Conservation (phyloP, 2,888 invertebrate species). For the Melikaiella ostensackeni region DNA sequence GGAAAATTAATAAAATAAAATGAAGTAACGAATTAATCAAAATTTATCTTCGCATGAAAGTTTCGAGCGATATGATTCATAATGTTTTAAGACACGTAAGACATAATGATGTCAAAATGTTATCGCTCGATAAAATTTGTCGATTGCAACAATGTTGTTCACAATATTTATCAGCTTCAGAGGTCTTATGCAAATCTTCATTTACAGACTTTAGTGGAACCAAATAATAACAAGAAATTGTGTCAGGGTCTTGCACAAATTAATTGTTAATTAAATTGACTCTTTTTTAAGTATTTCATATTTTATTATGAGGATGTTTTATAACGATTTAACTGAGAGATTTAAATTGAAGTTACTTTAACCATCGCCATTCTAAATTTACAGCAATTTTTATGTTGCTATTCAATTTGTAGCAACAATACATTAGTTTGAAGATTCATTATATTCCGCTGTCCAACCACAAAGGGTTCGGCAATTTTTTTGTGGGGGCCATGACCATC, state of each 20-base stretch:
- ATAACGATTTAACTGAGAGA: neutral
- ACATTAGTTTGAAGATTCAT: conserved; percentile 4
- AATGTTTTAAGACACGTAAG: neutral
- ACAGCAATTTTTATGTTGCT: neutral
- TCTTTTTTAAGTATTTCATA: too few relatives aligned
- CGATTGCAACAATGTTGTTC: conserved; percentile 7
- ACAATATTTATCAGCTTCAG: neutral
- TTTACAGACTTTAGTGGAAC: neutral
- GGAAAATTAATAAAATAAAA: too few relatives aligned
- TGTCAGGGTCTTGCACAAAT: fast-evolving
- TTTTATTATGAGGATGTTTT: neutral
- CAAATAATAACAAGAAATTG: neutral
- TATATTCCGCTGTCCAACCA: neutral
- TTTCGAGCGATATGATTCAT: neutral
- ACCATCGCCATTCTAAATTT: too few relatives aligned
- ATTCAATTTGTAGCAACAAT: conserved; percentile 9
- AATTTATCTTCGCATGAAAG: neutral
- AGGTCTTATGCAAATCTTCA: neutral
- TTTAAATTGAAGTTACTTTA: neutral
- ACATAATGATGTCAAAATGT: neutral
- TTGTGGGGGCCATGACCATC: neutral
- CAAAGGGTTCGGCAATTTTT: neutral
- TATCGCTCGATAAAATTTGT: neutral
- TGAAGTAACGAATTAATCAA: neutral
- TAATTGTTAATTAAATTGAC: neutral